Conservation (phyloP, 2,113 vertebrate genomes). For the Pithys albifrons region DNA sequence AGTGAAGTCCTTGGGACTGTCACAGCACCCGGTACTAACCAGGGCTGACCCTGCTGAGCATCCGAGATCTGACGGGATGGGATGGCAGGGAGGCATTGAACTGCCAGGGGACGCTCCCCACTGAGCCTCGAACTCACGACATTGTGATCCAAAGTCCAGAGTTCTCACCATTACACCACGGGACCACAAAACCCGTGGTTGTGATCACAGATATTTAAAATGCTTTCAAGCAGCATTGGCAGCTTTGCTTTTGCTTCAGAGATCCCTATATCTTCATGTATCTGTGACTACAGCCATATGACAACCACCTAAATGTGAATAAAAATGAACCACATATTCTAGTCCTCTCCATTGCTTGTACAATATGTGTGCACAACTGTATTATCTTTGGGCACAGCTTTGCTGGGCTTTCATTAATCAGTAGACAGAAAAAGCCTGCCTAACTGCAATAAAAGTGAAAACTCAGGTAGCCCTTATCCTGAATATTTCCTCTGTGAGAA, state of each 20-base stretch:
- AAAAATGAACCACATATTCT: background rate
- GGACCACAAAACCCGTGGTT: background rate
- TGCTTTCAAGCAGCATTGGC: background rate
- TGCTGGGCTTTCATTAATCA: background rate
- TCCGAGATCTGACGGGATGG: too few relatives aligned
- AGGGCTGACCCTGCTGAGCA: too few relatives aligned
- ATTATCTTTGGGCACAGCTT: background rate
- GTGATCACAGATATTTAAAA: background rate
- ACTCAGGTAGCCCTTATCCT: background rate
- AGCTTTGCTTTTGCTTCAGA: background rate
- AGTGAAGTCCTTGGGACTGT: too few relatives aligned
- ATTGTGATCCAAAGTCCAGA: too few relatives aligned
- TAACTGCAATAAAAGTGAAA: background rate
- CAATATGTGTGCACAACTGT: background rate
- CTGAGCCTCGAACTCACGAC: too few relatives aligned
- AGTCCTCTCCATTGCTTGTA: background rate
- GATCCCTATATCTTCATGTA: background rate
- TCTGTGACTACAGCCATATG: background rate
- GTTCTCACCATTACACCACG: too few relatives aligned
- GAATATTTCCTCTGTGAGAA: background rate
- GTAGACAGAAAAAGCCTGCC: background rate
- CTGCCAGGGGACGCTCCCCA: too few relatives aligned
- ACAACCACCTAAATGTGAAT: background rate
- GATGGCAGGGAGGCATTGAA: too few relatives aligned
- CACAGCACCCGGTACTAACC: too few relatives aligned